Base-by-base conservation (phyloP, 2,888 invertebrate genomes). In the Trichopoda pennipes region DNA sequence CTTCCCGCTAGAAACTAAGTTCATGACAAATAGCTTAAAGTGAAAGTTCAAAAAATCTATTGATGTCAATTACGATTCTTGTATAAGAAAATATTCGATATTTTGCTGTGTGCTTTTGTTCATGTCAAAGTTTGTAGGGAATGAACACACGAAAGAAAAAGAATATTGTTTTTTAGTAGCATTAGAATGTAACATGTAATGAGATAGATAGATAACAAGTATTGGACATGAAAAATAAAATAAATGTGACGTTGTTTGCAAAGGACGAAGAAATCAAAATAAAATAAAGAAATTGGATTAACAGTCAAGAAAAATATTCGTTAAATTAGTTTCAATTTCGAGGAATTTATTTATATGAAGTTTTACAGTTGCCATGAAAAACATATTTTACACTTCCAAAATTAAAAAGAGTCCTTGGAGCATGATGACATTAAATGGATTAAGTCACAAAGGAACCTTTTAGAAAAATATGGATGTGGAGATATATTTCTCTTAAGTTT, bases 1-100 rank as follows among this genome's bases (percentile, higher is more conserved):
- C 58, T 23, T 66, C 9, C 17, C 7, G 3, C 21, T 35, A 28
- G 35, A 58, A 58, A 78, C 74, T 74, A 60, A 78, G 70, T 70
- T 60, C 78, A 66, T 49, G 78, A 78, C 64, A 81, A 81, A 81
- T 81, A 75, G 49, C 74, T 70, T 49, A 78, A 58, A 78, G 38
- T 81, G 78, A 61, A 74, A 78, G 66, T 66, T 66, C 21, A 53
- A 49, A 61, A 78, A 81, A 75, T 81, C 81, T 44, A 60, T 74
- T 75, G 70, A 60, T 75, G 78, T 81, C 78, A 81, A 70, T 75
- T 70, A 78, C 58, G 53, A n/a, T 69, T 64, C 17, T 42, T 70
- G 23, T 32, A n/a, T 61, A 53, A 35, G n/a, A 38, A 23, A 35
- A 49, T 70, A 42, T 60, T 12, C 38, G 10, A 56, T 32, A 47